Conservation (phyloP, 2,797 vertebrate species). For the Epinephelus coioides region DNA sequence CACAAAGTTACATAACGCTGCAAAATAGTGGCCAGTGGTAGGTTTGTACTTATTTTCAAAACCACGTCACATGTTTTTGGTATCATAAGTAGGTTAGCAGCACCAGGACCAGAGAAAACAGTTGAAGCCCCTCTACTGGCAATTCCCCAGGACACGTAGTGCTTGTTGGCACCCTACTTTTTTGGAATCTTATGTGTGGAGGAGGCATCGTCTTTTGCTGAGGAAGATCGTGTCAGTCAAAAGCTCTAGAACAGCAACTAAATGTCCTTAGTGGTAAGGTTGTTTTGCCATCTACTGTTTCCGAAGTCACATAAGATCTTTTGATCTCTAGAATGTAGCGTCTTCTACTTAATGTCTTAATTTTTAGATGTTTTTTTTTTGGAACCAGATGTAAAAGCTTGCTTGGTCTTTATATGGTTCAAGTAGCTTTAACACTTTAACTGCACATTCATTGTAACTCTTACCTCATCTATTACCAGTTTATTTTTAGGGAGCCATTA, state of each 20-base stretch:
- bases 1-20: neutral
- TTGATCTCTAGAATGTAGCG: neutral
- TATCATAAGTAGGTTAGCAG: neutral
- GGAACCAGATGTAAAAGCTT: neutral
- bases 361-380: neutral
- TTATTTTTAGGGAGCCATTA: conserved; percentile 37
- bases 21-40: neutral
- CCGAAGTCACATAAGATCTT: neutral
- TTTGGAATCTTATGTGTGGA: neutral
- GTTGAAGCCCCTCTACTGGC: neutral
- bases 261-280: neutral
- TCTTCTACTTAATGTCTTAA: neutral
- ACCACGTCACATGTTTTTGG: neutral
- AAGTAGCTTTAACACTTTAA: neutral
- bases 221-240: neutral
- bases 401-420: neutral
- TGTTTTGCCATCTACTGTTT: neutral
- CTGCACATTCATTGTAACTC: neutral
- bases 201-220: neutral
- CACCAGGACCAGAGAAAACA: neutral
- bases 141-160: neutral
- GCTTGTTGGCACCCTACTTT: neutral
- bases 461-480: neutral
- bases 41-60: neutral
- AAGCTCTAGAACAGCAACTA: neutral